These are phyloP conservation scores for Athalia rosae DNA, from an alignment of 2,888 invertebrate species.

Conservation along the genomic window DNA sequence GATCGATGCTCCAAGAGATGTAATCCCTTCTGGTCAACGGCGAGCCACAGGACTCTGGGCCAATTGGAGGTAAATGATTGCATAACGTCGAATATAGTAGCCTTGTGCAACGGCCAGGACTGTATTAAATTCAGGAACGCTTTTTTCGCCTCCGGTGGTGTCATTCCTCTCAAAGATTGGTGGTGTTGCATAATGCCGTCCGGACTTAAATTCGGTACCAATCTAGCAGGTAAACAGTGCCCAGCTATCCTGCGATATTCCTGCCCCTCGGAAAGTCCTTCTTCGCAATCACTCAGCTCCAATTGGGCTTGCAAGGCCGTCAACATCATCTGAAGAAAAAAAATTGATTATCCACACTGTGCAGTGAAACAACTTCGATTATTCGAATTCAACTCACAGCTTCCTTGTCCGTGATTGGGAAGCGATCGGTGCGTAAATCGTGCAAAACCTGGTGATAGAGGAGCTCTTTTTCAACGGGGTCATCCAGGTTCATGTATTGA, in stretches of 20 bases:
- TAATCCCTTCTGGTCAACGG: conserved; percentile 93
- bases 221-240: conserved; percentile 88
- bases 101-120: conserved; percentile 94
- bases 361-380: neutral
- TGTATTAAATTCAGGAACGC: conserved; percentile 94
- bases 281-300: conserved; percentile 89
- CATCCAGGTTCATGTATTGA: conserved; percentile 85
- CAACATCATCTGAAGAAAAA: conserved; percentile 85
- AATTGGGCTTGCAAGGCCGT: conserved; percentile 95
- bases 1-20: conserved; percentile 92
- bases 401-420: conserved; percentile 95
- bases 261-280: conserved; percentile 77
- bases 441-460: conserved; percentile 95
- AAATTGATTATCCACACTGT: neutral
- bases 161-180: conserved; percentile 91
- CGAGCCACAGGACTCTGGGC: conserved; percentile 94
- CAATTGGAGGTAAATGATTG: conserved; percentile 98
- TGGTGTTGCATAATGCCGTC: conserved; percentile 94
- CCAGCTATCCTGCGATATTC: conserved; percentile 83
- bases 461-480: conserved; percentile 94
- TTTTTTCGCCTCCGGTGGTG: conserved; percentile 90
- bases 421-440: conserved; percentile 91
- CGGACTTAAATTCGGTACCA: conserved; percentile 85
- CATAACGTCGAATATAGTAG: conserved; percentile 96
- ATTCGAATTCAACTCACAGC: conserved; percentile 80